Evolutionary conservation across 2,797 vertebrate genomes (phyloP).

Genomic region (Chiloscyllium punctatum): DNA sequence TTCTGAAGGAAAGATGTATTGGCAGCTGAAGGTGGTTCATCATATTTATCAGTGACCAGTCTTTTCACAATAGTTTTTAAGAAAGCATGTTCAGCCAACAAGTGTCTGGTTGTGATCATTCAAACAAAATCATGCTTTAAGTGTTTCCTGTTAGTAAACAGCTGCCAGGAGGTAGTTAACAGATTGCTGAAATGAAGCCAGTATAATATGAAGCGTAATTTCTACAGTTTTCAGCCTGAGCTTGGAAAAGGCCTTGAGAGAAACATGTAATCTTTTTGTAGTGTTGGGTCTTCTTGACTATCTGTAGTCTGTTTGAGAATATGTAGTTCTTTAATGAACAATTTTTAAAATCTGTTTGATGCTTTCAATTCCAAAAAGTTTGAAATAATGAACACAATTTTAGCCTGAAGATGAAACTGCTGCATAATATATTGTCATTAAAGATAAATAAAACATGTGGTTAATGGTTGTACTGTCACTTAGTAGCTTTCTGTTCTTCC

Average conservation of each 20-base stretch:
- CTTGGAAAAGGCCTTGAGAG: neutral
- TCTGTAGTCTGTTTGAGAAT: conserved; percentile 18
- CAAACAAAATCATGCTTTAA: neutral
- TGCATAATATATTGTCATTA: conserved; percentile 28
- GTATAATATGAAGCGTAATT: neutral
- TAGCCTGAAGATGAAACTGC: conserved; percentile 32
- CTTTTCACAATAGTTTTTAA: neutral
- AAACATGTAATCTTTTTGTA: conserved; percentile 9
- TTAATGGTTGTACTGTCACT: conserved; percentile 25
- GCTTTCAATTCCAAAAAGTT: conserved; percentile 4
- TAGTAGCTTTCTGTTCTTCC: neutral
- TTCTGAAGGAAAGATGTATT: neutral
- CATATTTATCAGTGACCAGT: neutral
- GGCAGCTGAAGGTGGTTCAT: neutral
- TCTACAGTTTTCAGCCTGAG: neutral
- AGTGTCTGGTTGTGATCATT: conserved; percentile 23
- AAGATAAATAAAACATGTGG: conserved; percentile 33
- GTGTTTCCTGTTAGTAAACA: conserved; percentile 31
- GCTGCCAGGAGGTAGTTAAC: conserved; percentile 18
- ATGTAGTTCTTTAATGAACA: conserved; percentile 13
- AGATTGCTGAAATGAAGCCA: conserved; percentile 3
- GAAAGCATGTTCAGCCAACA: conserved; percentile 17
- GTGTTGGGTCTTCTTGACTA: neutral
- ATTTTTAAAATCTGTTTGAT: neutral
- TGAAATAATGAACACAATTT: conserved; percentile 13